A percentile compares a stretch with the other conserved stretches of the same genome.
Conservation (phyloP, 2,113 vertebrate genomes). For the Albula goreensis region DNA sequence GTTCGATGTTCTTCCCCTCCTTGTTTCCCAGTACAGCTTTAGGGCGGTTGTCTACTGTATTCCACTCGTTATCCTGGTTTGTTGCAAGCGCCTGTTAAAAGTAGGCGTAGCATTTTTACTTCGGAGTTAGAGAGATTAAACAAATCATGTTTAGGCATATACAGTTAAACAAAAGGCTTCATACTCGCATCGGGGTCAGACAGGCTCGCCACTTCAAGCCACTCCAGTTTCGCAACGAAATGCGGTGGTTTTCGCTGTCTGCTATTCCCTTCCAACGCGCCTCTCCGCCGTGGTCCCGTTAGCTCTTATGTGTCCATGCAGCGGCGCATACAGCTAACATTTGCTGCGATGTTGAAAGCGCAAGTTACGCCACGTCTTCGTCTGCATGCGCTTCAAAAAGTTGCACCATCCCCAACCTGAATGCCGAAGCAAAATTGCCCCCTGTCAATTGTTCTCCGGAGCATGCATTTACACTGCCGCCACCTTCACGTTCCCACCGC, state of each 20-base stretch:
- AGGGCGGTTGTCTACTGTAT: background rate
- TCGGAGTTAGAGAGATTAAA: conserved; percentile 28
- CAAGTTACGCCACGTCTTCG: conserved; percentile 19
- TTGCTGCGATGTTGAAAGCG: background rate
- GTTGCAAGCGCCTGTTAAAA: conserved; percentile 49
- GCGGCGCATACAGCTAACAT: background rate
- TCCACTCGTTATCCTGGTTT: conserved; percentile 64
- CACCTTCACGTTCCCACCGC: conserved; percentile 18
- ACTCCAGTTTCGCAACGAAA: background rate
- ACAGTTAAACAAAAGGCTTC: background rate
- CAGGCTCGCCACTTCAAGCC: background rate
- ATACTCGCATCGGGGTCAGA: background rate
- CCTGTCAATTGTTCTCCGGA: conserved; percentile 1
- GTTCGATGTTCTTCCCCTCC: background rate
- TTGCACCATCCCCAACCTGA: conserved; percentile 29
- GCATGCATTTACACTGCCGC: conserved; percentile 8
- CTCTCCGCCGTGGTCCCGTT: background rate
- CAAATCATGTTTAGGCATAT: background rate
- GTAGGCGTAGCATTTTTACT: conserved; percentile 56
- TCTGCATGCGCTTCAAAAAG: conserved; percentile 19
- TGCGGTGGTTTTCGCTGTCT: background rate
- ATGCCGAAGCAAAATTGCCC: conserved; percentile 22
- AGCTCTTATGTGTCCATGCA: background rate
- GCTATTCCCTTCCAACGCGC: background rate
- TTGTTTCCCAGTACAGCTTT: conserved; percentile 45